A percentile compares a stretch with the other conserved stretches of the same genome.
phyloP scores from a whole-genome alignment of 2,113 vertebrate genomes.

The Carettochelys insculpta region DNA sequence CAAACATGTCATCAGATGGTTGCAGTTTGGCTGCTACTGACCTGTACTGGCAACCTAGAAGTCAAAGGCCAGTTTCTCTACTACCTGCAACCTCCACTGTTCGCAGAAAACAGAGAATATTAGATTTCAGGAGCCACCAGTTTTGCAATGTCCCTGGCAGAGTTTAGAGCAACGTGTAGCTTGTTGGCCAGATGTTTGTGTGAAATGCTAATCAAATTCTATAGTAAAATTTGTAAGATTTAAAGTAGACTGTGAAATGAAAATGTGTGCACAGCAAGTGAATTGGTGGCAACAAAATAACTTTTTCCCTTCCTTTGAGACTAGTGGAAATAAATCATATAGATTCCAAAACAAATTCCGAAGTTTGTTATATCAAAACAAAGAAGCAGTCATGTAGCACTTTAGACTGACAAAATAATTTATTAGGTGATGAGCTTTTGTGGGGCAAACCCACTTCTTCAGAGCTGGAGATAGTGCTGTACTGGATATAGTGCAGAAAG shows the following conservation, averaged over 20 bases:
- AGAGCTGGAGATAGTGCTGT: too few relatives aligned
- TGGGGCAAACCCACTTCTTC: too few relatives aligned
- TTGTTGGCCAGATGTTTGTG: background rate
- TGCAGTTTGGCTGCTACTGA: background rate
- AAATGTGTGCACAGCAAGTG: background rate
- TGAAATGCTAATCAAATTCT: background rate
- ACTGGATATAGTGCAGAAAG: too few relatives aligned
- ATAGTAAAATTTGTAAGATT: background rate
- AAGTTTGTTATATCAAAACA: too few relatives aligned
- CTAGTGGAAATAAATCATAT: rapidly evolving
- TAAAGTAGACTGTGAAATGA: background rate
- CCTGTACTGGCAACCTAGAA: background rate
- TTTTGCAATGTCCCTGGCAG: background rate
- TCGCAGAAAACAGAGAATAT: background rate
- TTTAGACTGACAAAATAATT: too few relatives aligned
- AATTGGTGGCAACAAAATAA: background rate
- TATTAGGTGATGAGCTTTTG: too few relatives aligned
- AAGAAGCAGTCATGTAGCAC: too few relatives aligned
- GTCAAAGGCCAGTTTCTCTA: background rate
- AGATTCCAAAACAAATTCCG: background rate
- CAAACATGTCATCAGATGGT: background rate
- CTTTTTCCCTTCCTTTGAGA: background rate
- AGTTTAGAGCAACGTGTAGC: background rate
- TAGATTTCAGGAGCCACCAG: background rate
- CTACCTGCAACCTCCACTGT: background rate